Evolutionary conservation across 2,888 invertebrate species (phyloP), one percentile per base, ranked within the genome.

Genomic region (Odontocolon sp.): DNA sequence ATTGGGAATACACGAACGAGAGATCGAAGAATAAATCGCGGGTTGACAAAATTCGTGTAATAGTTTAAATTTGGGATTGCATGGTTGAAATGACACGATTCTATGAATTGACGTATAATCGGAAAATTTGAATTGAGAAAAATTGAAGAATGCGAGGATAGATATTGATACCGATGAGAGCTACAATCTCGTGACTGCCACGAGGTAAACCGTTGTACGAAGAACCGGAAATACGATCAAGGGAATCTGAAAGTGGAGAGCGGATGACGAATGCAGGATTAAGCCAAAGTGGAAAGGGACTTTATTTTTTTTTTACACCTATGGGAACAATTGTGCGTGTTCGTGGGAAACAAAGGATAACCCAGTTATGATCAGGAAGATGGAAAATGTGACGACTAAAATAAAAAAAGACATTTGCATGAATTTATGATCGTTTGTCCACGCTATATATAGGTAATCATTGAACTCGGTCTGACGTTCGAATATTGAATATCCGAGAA

Each of bases 261-360:
- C 6, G 2, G 38, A 14, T 5, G 33, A 8, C 33, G 14, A 18
- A 42, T 14, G 23, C 52, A 31, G 45, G 33, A 38, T 26, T 50
- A 50, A 61, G 21, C 31, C 28, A 26, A 77, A 56, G 52, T 14
- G 3, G 40, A 40, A 5, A 40, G 11, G 14, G 28, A 28, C 3
- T 28, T 1, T n/a, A 14, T n/a, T n/a, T n/a, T n/a, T n/a, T n/a
- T 11, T 40, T 14, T 11, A 8, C 5, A 26, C 11, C 14, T n/a
- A 6, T 45, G 59, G 77, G 67, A 70, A 54, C 66, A 68, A 67
- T 61, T 59, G 36, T 64, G 68, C 67, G 52, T 74, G 64, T 63
- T 56, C 33, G 45, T 69, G 40, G 69, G 73, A 66, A 76, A 80
- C 78, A 83, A 83, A 82, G 80, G 81, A 82, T 82, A 85, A 83